Conservation (phyloP, 2,113 vertebrate genomes). For the Parus major region DNA sequence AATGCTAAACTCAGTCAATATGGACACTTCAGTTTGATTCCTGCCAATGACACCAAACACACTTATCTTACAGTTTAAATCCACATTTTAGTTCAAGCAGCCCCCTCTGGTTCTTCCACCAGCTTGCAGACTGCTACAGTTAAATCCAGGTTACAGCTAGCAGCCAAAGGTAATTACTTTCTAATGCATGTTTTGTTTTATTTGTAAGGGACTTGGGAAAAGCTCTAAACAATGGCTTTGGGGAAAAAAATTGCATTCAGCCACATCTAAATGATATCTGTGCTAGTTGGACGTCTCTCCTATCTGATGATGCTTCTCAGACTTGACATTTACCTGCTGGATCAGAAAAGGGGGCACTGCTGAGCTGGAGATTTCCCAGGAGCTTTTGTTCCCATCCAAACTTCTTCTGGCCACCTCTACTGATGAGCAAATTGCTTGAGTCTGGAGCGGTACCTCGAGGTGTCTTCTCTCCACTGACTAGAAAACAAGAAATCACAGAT, state of each 20-base stretch:
- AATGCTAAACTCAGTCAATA: not conserved
- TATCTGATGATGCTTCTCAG: not conserved
- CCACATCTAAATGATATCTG: not conserved
- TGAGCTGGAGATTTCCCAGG: slow-evolving; percentile 37
- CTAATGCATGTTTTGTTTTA: not conserved
- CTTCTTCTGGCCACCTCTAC: slow-evolving; percentile 43
- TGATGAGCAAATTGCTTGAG: slow-evolving; percentile 71
- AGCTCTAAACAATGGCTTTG: not conserved
- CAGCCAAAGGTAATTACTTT: not conserved
- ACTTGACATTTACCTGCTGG: slow-evolving; percentile 68
- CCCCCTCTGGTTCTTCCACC: not conserved
- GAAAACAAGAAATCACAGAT: slow-evolving; percentile 50
- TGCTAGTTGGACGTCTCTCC: not conserved
- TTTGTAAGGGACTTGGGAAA: not conserved
- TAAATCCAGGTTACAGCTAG: not conserved
- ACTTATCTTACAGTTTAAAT: not conserved
- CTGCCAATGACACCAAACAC: not conserved
- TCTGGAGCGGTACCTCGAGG: slow-evolving; percentile 37
- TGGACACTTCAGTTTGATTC: not conserved
- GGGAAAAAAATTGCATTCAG: not conserved
- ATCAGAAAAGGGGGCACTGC: slow-evolving; percentile 57
- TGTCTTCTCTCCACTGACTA: slow-evolving; percentile 73
- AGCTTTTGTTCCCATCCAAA: slow-evolving; percentile 57
- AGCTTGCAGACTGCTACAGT: not conserved
- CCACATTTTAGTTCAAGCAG: not conserved